phyloP scores from a whole-genome alignment of 2,888 invertebrate genomes.

The Eugnorisma glareosa region DNA sequence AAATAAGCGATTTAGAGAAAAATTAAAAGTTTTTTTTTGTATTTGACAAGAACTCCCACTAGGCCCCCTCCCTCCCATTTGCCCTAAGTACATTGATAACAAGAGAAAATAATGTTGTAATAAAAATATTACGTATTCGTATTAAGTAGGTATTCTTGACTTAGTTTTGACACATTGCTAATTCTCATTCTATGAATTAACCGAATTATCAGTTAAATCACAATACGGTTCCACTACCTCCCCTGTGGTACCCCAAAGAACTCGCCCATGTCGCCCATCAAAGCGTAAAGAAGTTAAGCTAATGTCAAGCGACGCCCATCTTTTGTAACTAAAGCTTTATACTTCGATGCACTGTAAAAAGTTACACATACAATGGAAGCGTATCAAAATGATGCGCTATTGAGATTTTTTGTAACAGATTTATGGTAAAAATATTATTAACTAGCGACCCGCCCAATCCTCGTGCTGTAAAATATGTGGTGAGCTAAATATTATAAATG shows the following conservation, averaged over 20 bases:
- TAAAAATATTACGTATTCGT: background rate
- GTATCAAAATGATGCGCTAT: constrained; percentile 44
- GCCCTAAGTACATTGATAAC: background rate
- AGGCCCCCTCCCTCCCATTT: background rate
- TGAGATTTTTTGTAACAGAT: constrained; percentile 16
- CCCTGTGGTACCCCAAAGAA: constrained; percentile 73
- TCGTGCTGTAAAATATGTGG: background rate
- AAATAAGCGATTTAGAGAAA: background rate
- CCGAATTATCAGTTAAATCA: background rate
- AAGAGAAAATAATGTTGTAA: background rate
- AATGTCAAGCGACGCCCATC: constrained; percentile 90
- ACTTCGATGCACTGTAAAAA: constrained; percentile 38
- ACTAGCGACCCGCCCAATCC: background rate
- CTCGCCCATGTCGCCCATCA: constrained; percentile 80
- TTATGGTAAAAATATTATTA: background rate
- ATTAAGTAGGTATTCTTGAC: too few relatives aligned
- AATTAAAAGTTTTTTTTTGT: background rate
- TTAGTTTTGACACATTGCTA: background rate
- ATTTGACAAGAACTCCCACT: too few relatives aligned
- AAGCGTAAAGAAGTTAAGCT: constrained; percentile 90
- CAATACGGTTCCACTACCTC: constrained; percentile 15
- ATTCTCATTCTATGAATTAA: background rate
- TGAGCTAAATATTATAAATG: background rate
- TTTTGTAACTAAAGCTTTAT: constrained; percentile 88
- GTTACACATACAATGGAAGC: constrained; percentile 49